phyloP scores from a whole-genome alignment of 2,797 vertebrate species.

The Scomberomorus guttatus region DNA sequence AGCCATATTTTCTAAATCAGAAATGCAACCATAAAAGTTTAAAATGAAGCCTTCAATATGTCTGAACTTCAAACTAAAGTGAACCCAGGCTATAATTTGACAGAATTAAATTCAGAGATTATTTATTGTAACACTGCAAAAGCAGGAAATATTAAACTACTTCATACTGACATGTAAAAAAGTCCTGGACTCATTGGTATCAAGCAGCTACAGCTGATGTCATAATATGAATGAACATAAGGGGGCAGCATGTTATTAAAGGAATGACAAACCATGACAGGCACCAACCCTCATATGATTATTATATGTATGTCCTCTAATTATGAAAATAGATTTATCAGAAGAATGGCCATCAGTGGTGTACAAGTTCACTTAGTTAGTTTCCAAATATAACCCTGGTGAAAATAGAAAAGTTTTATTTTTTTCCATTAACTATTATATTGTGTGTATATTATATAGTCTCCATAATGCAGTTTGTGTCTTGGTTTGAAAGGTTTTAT shows the following conservation, averaged over 20 bases:
- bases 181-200: not conserved
- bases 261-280: not conserved
- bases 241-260: slow-evolving; percentile 28
- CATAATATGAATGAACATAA: slow-evolving; percentile 2
- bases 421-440: not conserved
- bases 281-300: not conserved
- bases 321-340: not conserved
- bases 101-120: not conserved
- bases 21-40: too few species aligned
- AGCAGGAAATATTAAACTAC: not conserved
- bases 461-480: not conserved
- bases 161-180: not conserved
- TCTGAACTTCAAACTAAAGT: not conserved
- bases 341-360: not conserved
- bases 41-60: too few species aligned
- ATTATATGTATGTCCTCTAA: not conserved
- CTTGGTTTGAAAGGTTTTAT: not conserved
- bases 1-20: too few species aligned
- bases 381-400: not conserved
- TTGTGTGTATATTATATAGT: not conserved
- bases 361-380: not conserved
- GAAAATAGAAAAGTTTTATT: not conserved
- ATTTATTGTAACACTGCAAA: not conserved
- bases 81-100: not conserved
- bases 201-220: not conserved